Evolutionary conservation across 2,797 vertebrate genomes (phyloP).

Genomic region (Antennarius maculatus): DNA sequence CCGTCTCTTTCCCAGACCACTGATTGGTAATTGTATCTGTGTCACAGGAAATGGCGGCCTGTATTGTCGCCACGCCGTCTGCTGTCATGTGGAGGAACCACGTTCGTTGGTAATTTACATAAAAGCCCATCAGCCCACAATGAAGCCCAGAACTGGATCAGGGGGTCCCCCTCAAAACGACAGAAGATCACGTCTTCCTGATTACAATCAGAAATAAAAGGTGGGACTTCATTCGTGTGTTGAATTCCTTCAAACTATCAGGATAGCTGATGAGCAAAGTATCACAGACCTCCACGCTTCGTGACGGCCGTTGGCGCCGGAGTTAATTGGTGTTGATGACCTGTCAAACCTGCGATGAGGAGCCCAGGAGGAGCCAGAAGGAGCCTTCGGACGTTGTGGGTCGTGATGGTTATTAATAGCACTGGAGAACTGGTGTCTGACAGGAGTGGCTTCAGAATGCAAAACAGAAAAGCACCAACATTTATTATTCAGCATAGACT

Average conservation of each 20-base stretch:
- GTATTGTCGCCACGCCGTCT: too few relatives aligned
- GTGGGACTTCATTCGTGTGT: too few relatives aligned
- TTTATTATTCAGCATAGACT: constrained; percentile 31
- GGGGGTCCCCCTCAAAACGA: too few relatives aligned
- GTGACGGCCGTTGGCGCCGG: constrained; percentile 43
- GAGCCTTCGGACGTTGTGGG: constrained; percentile 26
- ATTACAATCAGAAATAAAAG: too few relatives aligned
- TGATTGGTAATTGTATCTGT: constrained; percentile 60
- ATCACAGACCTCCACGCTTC: constrained; percentile 42
- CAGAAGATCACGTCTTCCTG: not conserved
- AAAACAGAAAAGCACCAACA: constrained; percentile 22
- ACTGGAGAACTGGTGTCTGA: not conserved
- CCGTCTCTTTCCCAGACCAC: constrained; percentile 48
- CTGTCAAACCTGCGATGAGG: constrained; percentile 39
- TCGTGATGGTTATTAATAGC: constrained; percentile 54
- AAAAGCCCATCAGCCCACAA: constrained; percentile 29
- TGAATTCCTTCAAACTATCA: too few relatives aligned
- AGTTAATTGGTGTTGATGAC: constrained; percentile 66
- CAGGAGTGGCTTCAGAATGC: constrained; percentile 13
- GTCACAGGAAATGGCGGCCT: constrained; percentile 56
- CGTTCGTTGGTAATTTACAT: constrained; percentile 61
- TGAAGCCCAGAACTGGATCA: constrained; percentile 22
- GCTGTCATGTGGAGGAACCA: constrained; percentile 36
- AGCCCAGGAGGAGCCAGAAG: constrained; percentile 31
- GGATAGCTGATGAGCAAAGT: not conserved